Evolutionary conservation across 2,113 vertebrate species (phyloP), one percentile per base, ranked within the genome.

Genomic region (Himantopus leucocephalus): DNA sequence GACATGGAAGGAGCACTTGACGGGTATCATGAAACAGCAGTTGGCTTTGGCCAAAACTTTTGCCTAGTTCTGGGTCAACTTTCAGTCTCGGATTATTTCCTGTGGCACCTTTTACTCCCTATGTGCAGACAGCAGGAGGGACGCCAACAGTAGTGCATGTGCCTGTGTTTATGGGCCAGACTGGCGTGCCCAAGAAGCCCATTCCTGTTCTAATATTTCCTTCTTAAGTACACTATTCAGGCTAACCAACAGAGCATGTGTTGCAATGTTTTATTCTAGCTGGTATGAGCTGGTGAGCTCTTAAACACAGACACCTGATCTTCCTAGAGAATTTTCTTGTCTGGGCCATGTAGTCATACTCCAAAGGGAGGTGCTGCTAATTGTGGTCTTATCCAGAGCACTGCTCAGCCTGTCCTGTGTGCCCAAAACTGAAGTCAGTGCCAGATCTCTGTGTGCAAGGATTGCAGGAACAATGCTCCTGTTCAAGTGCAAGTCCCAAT

Each of bases 61-160:
- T 76, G 32, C 43, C 34, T 39, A 27, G 11, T 32, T 64, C 35
- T 75, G 39, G 26, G 23, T 70, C 19, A n/a, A 1, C 32, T 86
- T 88, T 77, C 39, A 63, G 43, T 15, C 83, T 50, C 3, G 2
- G 52, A 15, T 77, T 53, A 19, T 73, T 20, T 47, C 43, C 68
- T 30, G 15, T 18, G n/a, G 50, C n/a, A 32, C 34, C 30, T 64
- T 58, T 45, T 55, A 29, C 55, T 91, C 43, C 82, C 59, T 26
- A 9, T 2, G 0, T 47, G 66, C 47, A 62, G 53, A 18, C 2
- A 14, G 52, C 39, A 32, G 59, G 0, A 52, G 5, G 17, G 48
- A 52, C 8, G 14, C 59, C 59, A 60, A 8, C 35, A 47, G 34
- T 18, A 9, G n/a, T 58, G 58, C 41, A 3, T 11, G 14, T 22